Conservation (phyloP, 64 coral and sea anemone genomes). For the Montipora capricornis region DNA sequence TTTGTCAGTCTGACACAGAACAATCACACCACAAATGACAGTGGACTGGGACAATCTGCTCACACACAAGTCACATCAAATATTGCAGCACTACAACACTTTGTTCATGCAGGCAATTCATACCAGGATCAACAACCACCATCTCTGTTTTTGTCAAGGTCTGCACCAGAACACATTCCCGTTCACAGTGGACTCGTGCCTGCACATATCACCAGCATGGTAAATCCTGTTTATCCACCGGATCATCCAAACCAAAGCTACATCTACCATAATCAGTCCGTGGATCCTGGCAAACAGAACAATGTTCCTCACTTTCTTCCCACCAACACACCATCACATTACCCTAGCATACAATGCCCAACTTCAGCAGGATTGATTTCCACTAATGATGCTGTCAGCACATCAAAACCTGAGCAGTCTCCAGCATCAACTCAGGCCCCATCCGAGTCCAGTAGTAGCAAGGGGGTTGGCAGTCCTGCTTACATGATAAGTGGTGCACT, state of each 20-base stretch:
- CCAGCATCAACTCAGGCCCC: slow-evolving; percentile 7
- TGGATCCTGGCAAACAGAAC: slow-evolving; percentile 6
- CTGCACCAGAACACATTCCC: slow-evolving; percentile 23
- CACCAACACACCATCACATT: neutral
- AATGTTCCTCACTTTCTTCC: slow-evolving; percentile 13
- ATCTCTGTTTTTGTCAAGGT: slow-evolving; percentile 22
- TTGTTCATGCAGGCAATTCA: neutral
- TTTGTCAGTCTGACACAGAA: slow-evolving; percentile 3
- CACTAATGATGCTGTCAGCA: neutral
- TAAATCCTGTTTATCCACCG: neutral
- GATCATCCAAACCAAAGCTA: slow-evolving; percentile 26
- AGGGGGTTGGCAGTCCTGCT: slow-evolving; percentile 68
- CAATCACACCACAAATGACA: neutral
- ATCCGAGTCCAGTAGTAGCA: neutral
- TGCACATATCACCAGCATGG: neutral
- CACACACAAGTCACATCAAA: slow-evolving; percentile 11
- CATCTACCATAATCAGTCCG: slow-evolving; percentile 8
- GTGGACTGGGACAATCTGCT: neutral
- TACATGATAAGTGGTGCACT: slow-evolving; percentile 95
- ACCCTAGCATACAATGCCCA: neutral
- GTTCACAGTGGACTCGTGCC: slow-evolving; percentile 14
- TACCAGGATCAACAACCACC: slow-evolving; percentile 3
- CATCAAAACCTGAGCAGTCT: slow-evolving; percentile 16
- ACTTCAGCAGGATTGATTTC: slow-evolving; percentile 9
- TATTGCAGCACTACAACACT: slow-evolving; percentile 4